Evolutionary conservation across 1,140 invertebrate genomes (phyloP).

Genomic region (Pemphigus obesinymphae): DNA sequence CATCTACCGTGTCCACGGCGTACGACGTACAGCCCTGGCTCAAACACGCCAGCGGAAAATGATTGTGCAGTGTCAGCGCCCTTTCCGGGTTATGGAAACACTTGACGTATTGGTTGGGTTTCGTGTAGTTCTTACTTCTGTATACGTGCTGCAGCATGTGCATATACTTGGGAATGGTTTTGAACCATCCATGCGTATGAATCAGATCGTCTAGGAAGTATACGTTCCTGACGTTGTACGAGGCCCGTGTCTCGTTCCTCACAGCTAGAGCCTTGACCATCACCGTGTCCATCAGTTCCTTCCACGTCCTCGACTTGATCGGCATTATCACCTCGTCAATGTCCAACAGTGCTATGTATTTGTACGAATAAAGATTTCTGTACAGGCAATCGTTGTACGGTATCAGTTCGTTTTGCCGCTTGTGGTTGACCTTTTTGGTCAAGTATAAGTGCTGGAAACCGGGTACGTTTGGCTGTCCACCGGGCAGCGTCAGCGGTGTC

Average conservation of each 20-base stretch:
- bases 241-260: conserved; percentile 70
- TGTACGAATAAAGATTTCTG: conserved; percentile 83
- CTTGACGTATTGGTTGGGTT: conserved; percentile 88
- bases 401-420: conserved; percentile 90
- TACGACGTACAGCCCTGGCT: conserved; percentile 81
- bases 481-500: conserved; percentile 81
- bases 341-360: conserved; percentile 85
- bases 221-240: conserved; percentile 88
- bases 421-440: conserved; percentile 83
- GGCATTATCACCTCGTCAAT: conserved; percentile 95
- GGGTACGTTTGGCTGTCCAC: conserved; percentile 84
- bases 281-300: conserved; percentile 69
- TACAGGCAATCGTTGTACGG: conserved; percentile 97
- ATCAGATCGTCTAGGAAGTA: conserved; percentile 89
- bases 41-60: conserved; percentile 84
- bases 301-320: conserved; percentile 69
- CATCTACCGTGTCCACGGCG: conserved; percentile 73
- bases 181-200: conserved; percentile 75
- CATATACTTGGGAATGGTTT: conserved; percentile 80
- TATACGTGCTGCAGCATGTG: conserved; percentile 93
- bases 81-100: conserved; percentile 89
- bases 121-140: conserved; percentile 83
- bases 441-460: conserved; percentile 83
- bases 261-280: conserved; percentile 63
- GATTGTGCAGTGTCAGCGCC: conserved; percentile 85